Conservation (phyloP, 2,888 invertebrate genomes). For the Deladenus siricidicola region DNA sequence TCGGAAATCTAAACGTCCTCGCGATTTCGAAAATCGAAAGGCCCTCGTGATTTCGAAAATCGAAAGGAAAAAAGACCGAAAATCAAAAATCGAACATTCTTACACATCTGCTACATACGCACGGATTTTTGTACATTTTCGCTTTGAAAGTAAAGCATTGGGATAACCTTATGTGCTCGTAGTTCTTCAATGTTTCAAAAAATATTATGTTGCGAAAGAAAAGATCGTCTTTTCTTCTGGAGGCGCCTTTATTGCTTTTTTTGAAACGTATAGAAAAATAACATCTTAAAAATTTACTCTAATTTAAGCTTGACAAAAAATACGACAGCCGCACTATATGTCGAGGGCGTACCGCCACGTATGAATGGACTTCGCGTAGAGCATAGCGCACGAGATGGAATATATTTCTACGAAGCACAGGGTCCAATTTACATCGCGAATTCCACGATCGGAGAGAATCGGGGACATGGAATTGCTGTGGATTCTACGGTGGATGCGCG, state of each 20-base stretch:
- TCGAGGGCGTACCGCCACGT: constrained; percentile 79
- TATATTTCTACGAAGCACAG: constrained; percentile 73
- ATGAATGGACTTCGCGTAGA: constrained; percentile 75
- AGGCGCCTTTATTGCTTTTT: too few species aligned
- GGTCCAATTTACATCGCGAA: constrained; percentile 73
- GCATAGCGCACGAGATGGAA: constrained; percentile 82
- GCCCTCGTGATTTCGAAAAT: too few species aligned
- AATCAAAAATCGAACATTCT: too few species aligned
- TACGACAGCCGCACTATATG: constrained; percentile 68
- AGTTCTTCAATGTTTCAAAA: too few species aligned
- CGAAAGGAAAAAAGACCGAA: too few species aligned
- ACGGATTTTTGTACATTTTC: too few species aligned
- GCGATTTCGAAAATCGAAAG: too few species aligned
- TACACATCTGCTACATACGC: too few species aligned
- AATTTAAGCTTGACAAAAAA: constrained; percentile 64
- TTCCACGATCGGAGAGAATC: constrained; percentile 62
- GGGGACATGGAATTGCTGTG: constrained; percentile 57
- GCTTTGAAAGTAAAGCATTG: too few species aligned
- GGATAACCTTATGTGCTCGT: too few species aligned
- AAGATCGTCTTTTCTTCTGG: background rate
- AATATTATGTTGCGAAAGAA: too few species aligned
- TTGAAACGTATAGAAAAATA: background rate
- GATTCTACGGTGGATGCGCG: constrained; percentile 62
- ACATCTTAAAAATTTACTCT: background rate
- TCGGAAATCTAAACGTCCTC: too few species aligned